phyloP scores from a whole-genome alignment of 2,888 invertebrate genomes.

The Furcula furcula region DNA sequence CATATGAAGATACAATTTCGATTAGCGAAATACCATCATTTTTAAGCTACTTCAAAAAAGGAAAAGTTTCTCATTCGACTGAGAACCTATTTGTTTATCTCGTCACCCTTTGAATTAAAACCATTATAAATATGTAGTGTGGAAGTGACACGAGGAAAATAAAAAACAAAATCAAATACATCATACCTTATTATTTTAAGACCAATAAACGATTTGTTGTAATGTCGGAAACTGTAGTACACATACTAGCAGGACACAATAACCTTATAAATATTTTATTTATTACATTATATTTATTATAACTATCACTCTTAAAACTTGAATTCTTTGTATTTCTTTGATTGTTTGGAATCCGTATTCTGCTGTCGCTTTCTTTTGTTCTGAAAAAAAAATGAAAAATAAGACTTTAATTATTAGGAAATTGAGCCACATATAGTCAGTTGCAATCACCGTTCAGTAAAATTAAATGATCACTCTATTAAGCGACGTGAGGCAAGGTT shows the following conservation, averaged over 20 bases:
- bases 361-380: slow-evolving; percentile 96
- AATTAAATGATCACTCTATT: too few species aligned
- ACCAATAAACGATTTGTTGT: neutral
- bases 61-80: too few species aligned
- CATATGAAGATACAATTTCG: too few species aligned
- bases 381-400: slow-evolving; percentile 75
- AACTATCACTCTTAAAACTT: slow-evolving; percentile 91
- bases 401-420: neutral
- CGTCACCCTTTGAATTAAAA: too few species aligned
- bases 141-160: neutral
- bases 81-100: too few species aligned
- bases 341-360: slow-evolving; percentile 93
- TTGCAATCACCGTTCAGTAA: too few species aligned
- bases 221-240: slow-evolving; percentile 13
- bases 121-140: too few species aligned
- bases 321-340: slow-evolving; percentile 99
- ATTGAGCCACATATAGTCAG: too few species aligned
- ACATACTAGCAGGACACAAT: slow-evolving; percentile 13
- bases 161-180: neutral
- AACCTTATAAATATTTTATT: slow-evolving; percentile 24
- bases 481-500: too few species aligned
- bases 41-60: too few species aligned
- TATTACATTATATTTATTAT: slow-evolving; percentile 26
- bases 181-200: neutral
- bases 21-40: too few species aligned